Evolutionary conservation across 2,797 vertebrate genomes (phyloP), one percentile per base, ranked within the genome.

Genomic region (Anomalospiza imberbis): DNA sequence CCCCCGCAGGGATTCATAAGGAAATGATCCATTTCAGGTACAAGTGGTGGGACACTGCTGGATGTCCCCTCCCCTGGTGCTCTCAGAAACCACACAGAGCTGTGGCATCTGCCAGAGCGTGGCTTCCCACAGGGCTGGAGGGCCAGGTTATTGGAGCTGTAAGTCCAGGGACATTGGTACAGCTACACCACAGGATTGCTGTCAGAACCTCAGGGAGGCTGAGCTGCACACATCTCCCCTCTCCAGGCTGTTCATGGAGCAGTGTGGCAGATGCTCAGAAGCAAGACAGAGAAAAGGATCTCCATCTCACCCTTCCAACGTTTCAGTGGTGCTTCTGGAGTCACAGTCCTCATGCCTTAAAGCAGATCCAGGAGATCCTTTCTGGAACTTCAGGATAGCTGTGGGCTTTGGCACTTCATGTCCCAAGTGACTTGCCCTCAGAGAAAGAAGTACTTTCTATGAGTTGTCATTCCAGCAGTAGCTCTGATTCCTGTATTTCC

Each of bases 121-220:
- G 11, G 61, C 80, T 80, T 29, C 66, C 88, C 0, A 0, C 34
- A 8, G 84, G 57, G 63, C 12, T 62, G 1, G 0, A 54, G 75
- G 29, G 38, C 48, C 0, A 1, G 48, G 26, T 53, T 60, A 55
- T 25, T 2, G 1, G 80, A 60, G 51, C 50, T 0, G 0, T 5
- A 22, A 88, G 51, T 29, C 40, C 38, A 17, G 74, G 42, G 15
- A 20, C 45, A 16, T 8, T 0, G 0, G 9, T 15, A 42, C 34
- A 55, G 45, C 50, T 2, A 2, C 42, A 4, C n/a, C 60, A 26
- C 7, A 19, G 6, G 79, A 7, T 9, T 0, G 1, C 3, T 13
- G 5, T 1, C n/a, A 48, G 57, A 58, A 24, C 13, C 74, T 34
- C 8, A 0, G 2, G 50, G 61, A 13, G 53, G 40, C 53, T 14